Evolutionary conservation across 2,797 vertebrate species (phyloP).

Genomic region (Neomorphus geoffroyi): DNA sequence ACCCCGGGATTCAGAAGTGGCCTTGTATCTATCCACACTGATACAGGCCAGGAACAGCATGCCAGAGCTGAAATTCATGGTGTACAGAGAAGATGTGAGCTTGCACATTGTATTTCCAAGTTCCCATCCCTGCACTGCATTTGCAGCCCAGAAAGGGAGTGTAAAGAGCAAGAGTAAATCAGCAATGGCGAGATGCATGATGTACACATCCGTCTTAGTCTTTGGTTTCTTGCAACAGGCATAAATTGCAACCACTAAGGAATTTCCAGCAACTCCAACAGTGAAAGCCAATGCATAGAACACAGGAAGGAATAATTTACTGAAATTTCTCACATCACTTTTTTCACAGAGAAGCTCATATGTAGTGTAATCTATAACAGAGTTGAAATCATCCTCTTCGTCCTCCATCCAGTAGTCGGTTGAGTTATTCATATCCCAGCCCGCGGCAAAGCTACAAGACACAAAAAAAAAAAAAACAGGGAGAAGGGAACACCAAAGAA

Average conservation of each 20-base stretch:
- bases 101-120: constrained; percentile 84
- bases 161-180: constrained; percentile 91
- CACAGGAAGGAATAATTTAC: constrained; percentile 84
- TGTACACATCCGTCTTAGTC: constrained; percentile 89
- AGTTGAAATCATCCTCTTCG: constrained; percentile 44
- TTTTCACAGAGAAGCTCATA: constrained; percentile 88
- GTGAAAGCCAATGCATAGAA: constrained; percentile 86
- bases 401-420: constrained; percentile 68
- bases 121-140: constrained; percentile 81
- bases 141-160: constrained; percentile 91
- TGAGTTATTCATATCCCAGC: constrained; percentile 63
- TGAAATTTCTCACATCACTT: constrained; percentile 86
- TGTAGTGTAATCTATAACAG: constrained; percentile 71
- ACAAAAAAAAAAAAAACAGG: neutral
- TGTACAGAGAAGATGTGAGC: constrained; percentile 85
- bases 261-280: constrained; percentile 88
- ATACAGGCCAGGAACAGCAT: constrained; percentile 93
- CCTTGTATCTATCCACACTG: constrained; percentile 88
- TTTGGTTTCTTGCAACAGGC: constrained; percentile 82
- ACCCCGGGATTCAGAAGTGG: constrained; percentile 48
- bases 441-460: constrained; percentile 37
- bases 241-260: constrained; percentile 87
- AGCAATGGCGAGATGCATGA: constrained; percentile 89
- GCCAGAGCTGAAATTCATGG: constrained; percentile 89
- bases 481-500: neutral